phyloP scores from a whole-genome alignment of 2,888 invertebrate species.

The Ectobius pallidus region DNA sequence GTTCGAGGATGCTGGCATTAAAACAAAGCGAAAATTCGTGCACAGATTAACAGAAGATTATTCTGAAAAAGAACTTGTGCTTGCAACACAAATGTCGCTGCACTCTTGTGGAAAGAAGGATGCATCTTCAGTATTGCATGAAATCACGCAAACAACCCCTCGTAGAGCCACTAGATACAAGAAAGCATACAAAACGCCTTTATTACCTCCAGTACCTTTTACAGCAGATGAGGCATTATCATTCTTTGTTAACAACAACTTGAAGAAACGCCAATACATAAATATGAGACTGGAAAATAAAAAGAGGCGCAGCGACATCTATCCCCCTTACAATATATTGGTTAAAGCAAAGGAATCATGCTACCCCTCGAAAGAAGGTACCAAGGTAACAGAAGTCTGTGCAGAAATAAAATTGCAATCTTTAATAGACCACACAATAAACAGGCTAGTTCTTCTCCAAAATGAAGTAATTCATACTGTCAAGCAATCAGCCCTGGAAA shows the following conservation, averaged over 20 bases:
- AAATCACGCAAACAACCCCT: no score
- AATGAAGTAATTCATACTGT: neutral
- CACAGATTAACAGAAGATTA: neutral
- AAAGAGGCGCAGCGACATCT: neutral
- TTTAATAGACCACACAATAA: neutral
- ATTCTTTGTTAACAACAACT: neutral
- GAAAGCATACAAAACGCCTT: neutral
- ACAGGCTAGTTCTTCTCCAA: neutral
- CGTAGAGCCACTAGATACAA: neutral
- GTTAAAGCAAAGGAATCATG: neutral
- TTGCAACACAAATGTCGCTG: neutral
- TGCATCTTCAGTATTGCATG: neutral
- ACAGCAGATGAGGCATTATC: neutral
- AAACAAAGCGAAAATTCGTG: neutral
- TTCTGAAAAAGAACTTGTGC: neutral
- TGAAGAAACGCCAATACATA: neutral
- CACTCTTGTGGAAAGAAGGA: neutral
- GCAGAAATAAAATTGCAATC: neutral
- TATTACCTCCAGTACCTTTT: neutral
- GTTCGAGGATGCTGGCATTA: neutral
- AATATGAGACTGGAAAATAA: neutral
- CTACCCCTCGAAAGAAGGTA: neutral
- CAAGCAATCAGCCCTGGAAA: neutral
- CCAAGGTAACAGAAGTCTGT: neutral
- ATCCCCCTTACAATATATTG: neutral